Conservation (phyloP, 92 coral and sea anemone genomes). For the Pocillopora grandis region DNA sequence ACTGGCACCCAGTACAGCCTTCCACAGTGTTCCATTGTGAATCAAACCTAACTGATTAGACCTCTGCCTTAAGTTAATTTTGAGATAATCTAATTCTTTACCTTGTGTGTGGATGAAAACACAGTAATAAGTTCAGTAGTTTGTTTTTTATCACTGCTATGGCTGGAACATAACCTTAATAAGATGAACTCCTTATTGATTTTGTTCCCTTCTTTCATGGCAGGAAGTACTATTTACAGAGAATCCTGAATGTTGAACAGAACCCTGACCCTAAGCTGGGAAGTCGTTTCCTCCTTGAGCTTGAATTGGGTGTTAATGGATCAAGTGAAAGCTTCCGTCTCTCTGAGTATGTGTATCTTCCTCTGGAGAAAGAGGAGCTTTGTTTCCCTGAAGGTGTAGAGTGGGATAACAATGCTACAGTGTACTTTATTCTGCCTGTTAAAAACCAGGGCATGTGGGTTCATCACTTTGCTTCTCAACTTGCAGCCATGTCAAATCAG, state of each 20-base stretch:
- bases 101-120: no score
- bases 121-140: no score
- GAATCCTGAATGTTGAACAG: conserved; percentile 28
- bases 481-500: conserved; percentile 29
- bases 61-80: no score
- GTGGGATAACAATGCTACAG: conserved; percentile 54
- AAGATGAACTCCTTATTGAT: background rate
- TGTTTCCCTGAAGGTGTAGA: conserved; percentile 43
- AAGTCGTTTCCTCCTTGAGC: conserved; percentile 40
- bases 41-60: no score
- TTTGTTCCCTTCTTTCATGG: background rate
- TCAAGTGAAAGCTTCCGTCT: conserved; percentile 38
- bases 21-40: no score
- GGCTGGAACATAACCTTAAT: no score
- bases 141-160: no score
- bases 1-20: no score
- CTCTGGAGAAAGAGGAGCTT: conserved; percentile 7
- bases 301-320: conserved; percentile 29
- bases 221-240: conserved; percentile 24
- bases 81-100: no score
- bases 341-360: conserved; percentile 34
- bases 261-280: conserved; percentile 34
- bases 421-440: conserved; percentile 61
- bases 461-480: conserved; percentile 52
- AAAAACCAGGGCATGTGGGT: conserved; percentile 71